A percentile compares a stretch with the other conserved stretches of the same genome.
phyloP scores from a whole-genome alignment of 2,113 vertebrate species.

The Phalacrocorax aristotelis region DNA sequence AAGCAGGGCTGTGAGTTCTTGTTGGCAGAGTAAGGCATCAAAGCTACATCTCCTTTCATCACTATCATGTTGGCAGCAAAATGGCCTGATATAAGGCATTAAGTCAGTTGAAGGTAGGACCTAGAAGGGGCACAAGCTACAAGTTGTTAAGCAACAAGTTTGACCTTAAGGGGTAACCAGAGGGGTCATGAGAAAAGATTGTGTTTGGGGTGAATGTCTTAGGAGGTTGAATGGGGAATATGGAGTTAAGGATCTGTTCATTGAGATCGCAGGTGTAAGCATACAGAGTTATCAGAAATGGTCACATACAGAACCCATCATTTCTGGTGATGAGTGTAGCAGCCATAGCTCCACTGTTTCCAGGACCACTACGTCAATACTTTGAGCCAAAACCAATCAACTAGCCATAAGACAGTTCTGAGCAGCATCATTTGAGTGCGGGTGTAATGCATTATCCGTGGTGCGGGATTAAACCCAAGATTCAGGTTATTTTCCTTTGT shows the following conservation, averaged over 20 bases:
- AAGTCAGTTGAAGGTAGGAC: neutral
- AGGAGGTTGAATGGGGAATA: neutral
- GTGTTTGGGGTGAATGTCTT: neutral
- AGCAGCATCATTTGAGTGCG: neutral
- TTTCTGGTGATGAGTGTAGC: neutral
- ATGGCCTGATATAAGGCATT: neutral
- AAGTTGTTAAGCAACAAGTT: neutral
- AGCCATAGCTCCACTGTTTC: neutral
- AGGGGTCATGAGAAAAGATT: neutral
- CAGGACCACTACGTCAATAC: neutral
- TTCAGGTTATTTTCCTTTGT: neutral
- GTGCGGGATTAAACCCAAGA: neutral
- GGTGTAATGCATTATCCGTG: neutral
- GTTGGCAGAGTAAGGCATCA: neutral
- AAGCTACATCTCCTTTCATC: neutral
- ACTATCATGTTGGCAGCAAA: neutral
- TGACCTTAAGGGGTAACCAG: neutral
- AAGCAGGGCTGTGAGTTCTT: neutral
- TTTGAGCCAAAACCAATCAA: neutral
- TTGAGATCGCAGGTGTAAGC: accelerated
- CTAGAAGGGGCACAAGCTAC: neutral
- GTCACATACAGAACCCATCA: neutral
- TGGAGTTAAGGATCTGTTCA: neutral
- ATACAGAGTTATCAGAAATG: neutral
- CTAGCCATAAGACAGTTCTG: neutral